phyloP scores from a whole-genome alignment of 2,888 invertebrate species.

The Agonopterix arenella region DNA sequence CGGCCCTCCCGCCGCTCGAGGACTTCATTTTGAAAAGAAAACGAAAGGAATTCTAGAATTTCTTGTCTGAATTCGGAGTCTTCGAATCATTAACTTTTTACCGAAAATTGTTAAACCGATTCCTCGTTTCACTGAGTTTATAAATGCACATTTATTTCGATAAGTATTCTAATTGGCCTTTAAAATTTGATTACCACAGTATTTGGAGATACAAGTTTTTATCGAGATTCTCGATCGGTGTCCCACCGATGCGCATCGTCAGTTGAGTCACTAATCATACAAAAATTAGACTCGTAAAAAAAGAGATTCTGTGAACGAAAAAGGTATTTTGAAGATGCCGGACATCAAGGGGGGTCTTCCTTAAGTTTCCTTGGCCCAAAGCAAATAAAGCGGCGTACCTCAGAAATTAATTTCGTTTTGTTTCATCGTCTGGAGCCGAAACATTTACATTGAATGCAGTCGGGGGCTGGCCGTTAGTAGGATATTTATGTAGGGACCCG shows the following conservation, averaged over 20 bases:
- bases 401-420: conserved; percentile 75
- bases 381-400: conserved; percentile 67
- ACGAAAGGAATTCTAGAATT: conserved; percentile 28
- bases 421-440: conserved; percentile 68
- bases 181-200: conserved; percentile 32
- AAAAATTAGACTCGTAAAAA: conserved; percentile 47
- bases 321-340: conserved; percentile 55
- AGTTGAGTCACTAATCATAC: conserved; percentile 57
- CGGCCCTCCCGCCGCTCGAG: conserved; percentile 25
- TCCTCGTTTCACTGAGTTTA: neutral
- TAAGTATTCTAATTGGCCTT: conserved; percentile 25
- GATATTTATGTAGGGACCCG: conserved; percentile 72
- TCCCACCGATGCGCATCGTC: conserved; percentile 34
- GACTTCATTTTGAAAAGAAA: conserved; percentile 18
- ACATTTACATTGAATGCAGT: conserved; percentile 75
- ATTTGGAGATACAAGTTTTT: conserved; percentile 30
- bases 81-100: conserved; percentile 23
- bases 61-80: conserved; percentile 19
- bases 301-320: conserved; percentile 44
- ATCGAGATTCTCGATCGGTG: conserved; percentile 45
- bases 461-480: conserved; percentile 63
- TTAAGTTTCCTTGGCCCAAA: conserved; percentile 41
- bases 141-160: conserved; percentile 17
- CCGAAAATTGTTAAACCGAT: conserved; percentile 1
- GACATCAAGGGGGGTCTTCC: conserved; percentile 67